These are phyloP conservation scores for Nycticebus coucang DNA, from an alignment of 2,113 vertebrate genomes.

Conservation along the genomic window DNA sequence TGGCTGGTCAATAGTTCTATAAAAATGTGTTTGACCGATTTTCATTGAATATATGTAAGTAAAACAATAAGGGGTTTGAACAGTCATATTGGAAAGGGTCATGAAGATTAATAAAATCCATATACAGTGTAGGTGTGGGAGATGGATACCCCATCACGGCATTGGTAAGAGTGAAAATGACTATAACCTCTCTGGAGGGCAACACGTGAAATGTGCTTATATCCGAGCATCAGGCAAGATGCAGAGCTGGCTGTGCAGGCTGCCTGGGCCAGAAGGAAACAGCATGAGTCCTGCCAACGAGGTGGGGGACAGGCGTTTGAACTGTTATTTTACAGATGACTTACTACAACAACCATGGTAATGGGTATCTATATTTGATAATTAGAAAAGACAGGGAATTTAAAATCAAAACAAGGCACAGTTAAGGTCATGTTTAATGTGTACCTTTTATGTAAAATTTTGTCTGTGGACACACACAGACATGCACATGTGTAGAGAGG, in stretches of 20 bases:
- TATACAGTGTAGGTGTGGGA: not conserved
- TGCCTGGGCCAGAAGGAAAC: not conserved
- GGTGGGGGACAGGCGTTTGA: not conserved
- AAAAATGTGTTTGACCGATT: not conserved
- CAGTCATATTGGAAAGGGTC: not conserved
- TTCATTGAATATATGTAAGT: not conserved
- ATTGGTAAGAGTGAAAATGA: not conserved
- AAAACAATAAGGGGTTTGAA: not conserved
- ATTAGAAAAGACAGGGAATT: not conserved
- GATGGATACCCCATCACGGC: not conserved
- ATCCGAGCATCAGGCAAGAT: not conserved
- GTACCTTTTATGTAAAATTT: not conserved
- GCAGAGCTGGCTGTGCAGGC: not conserved
- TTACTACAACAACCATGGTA: not conserved
- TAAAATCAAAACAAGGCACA: not conserved
- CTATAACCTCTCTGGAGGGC: not conserved
- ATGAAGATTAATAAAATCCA: not conserved
- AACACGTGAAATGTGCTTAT: not conserved
- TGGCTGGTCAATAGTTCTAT: not conserved
- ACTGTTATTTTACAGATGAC: not conserved
- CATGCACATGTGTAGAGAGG: not conserved
- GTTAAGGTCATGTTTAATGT: not conserved
- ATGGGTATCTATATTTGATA: not conserved
- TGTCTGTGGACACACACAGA: not conserved
- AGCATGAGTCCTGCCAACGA: rapidly evolving